Base-by-base conservation (phyloP, 2,113 vertebrate genomes). In the Seriola rivoliana region DNA sequence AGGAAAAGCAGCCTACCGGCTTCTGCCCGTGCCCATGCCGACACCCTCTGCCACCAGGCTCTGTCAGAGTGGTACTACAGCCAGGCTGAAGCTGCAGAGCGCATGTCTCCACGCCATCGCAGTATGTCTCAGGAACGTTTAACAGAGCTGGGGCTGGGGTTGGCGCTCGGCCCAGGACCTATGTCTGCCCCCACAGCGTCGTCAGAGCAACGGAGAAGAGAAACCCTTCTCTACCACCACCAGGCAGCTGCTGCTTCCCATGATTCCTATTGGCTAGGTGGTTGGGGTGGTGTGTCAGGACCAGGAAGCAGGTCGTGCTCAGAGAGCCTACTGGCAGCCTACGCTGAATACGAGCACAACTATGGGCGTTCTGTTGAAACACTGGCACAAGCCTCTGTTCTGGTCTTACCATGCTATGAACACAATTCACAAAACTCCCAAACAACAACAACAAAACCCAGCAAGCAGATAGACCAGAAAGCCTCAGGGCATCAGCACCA, bases 31-130 rank as follows among this genome's bases (percentile, higher is more conserved):
- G 77, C 85, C 8, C 84, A 80, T 23, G 52, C 86, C 0, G 89
- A 93, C 2, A 34, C 75, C 59, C 85, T 93, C 14, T 97, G 96
- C 90, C 97, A 97, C 78, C 97, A 96, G 89, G 96, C 96, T 4
- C 93, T 98, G 85, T 96, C 97, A 1, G 95, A 97, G 86, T 99
- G 97, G 97, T 96, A 97, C 88, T 96, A 96, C 38, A 96, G 94
- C 92, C 97, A 97, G 91, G 95, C 95, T 8, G 38, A 93, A 67
- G 93, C 89, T 2, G 81, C 78, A 1, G 96, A 96, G 78, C 95
- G 90, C 86, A 93, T 96, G 93, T 93, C 95, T 0, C 95, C 96
- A 21, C 94, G 95, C 36, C 95, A 95, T 84, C 95, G 95, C 78
- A 97, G 96, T 57, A 94, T 95, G 75, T 98, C 97, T 57, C 96